Conservation (phyloP, 2,797 vertebrate genomes). For the Enteromius anoplus region DNA sequence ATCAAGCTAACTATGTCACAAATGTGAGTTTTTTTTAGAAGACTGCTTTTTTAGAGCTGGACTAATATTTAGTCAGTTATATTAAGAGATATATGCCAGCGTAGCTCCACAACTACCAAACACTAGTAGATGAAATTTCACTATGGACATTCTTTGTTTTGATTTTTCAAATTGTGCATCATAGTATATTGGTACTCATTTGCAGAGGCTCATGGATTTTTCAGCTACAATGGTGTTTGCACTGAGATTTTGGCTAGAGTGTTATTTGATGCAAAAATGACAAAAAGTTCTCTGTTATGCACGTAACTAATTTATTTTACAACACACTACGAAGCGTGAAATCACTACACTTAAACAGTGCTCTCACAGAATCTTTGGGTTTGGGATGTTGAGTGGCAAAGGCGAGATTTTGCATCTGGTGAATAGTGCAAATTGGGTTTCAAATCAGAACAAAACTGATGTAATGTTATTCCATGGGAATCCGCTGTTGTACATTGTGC, state of each 20-base stretch:
- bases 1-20: conserved; percentile 86
- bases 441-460: conserved; percentile 73
- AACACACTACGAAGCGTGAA: conserved; percentile 68
- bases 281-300: conserved; percentile 81
- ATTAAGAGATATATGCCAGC: conserved; percentile 74
- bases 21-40: conserved; percentile 90
- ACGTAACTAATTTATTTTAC: conserved; percentile 97
- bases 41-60: conserved; percentile 88
- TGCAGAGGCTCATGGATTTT: conserved; percentile 75
- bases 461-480: conserved; percentile 85
- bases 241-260: conserved; percentile 88
- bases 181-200: conserved; percentile 74
- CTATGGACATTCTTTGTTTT: conserved; percentile 62
- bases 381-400: conserved; percentile 57
- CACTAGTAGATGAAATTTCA: conserved; percentile 65
- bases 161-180: conserved; percentile 63
- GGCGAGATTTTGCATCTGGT: conserved; percentile 59
- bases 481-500: conserved; percentile 87
- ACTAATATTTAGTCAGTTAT: conserved; percentile 88
- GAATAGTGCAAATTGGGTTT: conserved; percentile 69
- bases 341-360: conserved; percentile 63
- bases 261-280: conserved; percentile 83
- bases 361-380: conserved; percentile 58
- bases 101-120: conserved; percentile 76
- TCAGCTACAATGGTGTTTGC: conserved; percentile 91